These are phyloP conservation scores for Drosophila suboccidentalis DNA, from an alignment of 2,888 invertebrate species.

Conservation along the genomic window DNA sequence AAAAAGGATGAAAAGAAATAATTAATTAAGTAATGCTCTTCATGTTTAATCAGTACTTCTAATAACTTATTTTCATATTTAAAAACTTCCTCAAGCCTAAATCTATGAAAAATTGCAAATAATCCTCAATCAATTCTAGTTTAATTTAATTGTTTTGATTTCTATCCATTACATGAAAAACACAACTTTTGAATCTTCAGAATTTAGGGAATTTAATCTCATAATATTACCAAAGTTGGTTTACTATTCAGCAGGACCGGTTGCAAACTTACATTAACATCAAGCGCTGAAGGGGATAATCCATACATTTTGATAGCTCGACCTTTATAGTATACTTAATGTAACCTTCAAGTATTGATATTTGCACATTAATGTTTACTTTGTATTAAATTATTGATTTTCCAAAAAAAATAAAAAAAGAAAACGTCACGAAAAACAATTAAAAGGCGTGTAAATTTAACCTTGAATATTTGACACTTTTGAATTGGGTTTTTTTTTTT, in stretches of 20 bases:
- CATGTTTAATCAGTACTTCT: background rate
- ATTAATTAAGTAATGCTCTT: background rate
- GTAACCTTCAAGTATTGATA: conserved; percentile 16
- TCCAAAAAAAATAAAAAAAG: conserved; percentile 37
- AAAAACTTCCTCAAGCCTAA: background rate
- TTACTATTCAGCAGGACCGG: conserved; percentile 19
- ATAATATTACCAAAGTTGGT: background rate
- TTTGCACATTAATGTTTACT: conserved; percentile 41
- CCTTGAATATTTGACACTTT: conserved; percentile 51
- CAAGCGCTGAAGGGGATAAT: conserved; percentile 59
- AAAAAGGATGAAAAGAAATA: background rate
- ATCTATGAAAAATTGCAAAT: background rate
- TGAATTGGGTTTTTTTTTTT: conserved; percentile 36
- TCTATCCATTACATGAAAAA: background rate
- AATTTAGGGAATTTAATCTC: background rate
- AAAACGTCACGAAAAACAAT: conserved; percentile 15
- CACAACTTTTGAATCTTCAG: background rate
- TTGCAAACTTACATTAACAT: conserved; percentile 62
- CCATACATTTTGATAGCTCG: conserved; percentile 62
- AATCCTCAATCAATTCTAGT: background rate
- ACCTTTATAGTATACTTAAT: conserved; percentile 24
- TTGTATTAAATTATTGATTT: conserved; percentile 47
- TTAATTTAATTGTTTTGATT: background rate
- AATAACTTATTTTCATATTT: background rate
- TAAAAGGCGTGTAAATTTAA: conserved; percentile 25